Evolutionary conservation across 2,113 vertebrate species (phyloP).

Genomic region (Oncorhynchus nerka): DNA sequence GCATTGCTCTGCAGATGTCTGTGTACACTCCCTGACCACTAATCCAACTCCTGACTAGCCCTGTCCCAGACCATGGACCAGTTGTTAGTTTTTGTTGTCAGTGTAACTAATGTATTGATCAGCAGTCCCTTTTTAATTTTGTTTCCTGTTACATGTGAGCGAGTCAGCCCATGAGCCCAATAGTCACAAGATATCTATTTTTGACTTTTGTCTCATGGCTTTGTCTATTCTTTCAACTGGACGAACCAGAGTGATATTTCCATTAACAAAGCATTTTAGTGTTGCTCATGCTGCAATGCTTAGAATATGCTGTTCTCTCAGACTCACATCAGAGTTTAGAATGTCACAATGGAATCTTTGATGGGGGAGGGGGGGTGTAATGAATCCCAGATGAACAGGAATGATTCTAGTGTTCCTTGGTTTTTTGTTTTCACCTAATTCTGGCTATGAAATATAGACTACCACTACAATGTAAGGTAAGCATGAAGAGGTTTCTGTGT

Average conservation of each 20-base stretch:
- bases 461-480: not conserved
- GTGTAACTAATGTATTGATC: too few species aligned
- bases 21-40: conserved; percentile 9
- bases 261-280: conserved; percentile 50
- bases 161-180: too few species aligned
- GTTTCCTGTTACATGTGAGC: too few species aligned
- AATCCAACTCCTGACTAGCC: too few species aligned
- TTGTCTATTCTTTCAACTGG: too few species aligned
- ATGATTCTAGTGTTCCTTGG: conserved; percentile 39
- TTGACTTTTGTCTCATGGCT: too few species aligned
- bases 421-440: conserved; percentile 12
- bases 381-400: conserved; percentile 34
- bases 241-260: too few species aligned
- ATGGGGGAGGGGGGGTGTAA: conserved; percentile 23
- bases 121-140: too few species aligned
- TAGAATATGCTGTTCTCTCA: conserved; percentile 41
- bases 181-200: too few species aligned
- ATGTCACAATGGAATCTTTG: conserved; percentile 43
- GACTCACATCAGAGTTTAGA: conserved; percentile 16
- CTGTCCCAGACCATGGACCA: too few species aligned
- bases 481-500: conserved; percentile 13
- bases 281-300: conserved; percentile 28
- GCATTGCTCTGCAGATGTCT: conserved; percentile 53
- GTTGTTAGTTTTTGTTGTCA: too few species aligned
- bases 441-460: conserved; percentile 2